Base-by-base conservation (phyloP, 92 coral and sea anemone genomes). In the Isaurus tuberculatus region DNA sequence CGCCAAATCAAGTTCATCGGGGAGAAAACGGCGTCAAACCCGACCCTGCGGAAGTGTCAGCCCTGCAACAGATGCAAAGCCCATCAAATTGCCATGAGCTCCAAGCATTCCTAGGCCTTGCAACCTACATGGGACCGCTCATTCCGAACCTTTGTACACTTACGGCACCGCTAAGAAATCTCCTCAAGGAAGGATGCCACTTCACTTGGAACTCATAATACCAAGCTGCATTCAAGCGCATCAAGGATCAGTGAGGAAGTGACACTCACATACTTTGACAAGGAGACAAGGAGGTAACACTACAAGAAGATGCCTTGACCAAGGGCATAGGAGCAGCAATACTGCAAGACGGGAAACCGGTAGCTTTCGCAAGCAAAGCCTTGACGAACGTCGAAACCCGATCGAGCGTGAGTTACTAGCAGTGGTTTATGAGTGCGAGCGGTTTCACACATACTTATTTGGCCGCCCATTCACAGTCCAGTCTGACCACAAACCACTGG, bases 1-100 rank as follows among this genome's bases (percentile, higher is more conserved):
- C 42, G 69, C 28, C 68, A 74, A 26, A 72, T 86, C 90, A 87
- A 81, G 74, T 82, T 87, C 71, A 73, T 87, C 34, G 79, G 87
- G 60, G 73, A 58, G 63, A 81, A 13, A 70, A 43, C 20, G 84
- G 88, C 40, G 88, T 65, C 19, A 61, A 85, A 16, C 88, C 88
- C 20, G 81, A 65, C 68, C 88, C 84, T 82, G 36, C 29, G 70
- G 83, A 85, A 79, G 72, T 81, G 69, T 72, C 72, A 72, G 44
- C 72, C 8, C 26, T 86, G 28, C 73, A 40, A 40, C 65, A 57
- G 75, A 74, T 53, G 83, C 90, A 37, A 34, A 69, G 60, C 70
- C 63, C 53, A 49, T 32, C 36, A 77, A 72, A 60, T 40, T 13
- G 3, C 8, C 46, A 1, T 6, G 78, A 81, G 63, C 78, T 81